These are phyloP conservation scores for Tridacna crocea DNA, from an alignment of 2,888 invertebrate species.

Conservation along the genomic window DNA sequence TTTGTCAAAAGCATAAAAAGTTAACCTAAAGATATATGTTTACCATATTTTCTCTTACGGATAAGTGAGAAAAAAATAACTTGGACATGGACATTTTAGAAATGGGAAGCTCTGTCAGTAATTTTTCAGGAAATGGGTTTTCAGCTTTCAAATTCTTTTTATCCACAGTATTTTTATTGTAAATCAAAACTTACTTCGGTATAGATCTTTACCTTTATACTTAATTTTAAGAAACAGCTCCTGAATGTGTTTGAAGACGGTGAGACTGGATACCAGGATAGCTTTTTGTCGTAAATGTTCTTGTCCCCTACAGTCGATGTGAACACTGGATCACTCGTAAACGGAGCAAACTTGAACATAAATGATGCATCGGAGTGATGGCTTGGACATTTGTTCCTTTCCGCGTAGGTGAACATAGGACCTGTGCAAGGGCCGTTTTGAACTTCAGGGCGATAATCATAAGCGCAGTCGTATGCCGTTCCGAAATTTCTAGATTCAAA, in stretches of 20 bases:
- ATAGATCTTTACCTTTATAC: conserved; percentile 28
- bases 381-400: background rate
- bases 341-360: conserved; percentile 43
- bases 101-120: too few species aligned
- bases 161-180: background rate
- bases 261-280: conserved; percentile 49
- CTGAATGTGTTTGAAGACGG: conserved; percentile 25
- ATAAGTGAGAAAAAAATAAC: too few species aligned
- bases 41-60: too few species aligned
- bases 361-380: conserved; percentile 13
- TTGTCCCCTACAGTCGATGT: background rate
- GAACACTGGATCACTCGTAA: conserved; percentile 21
- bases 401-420: conserved; percentile 18
- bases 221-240: conserved; percentile 43
- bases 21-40: too few species aligned
- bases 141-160: background rate
- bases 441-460: background rate
- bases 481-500: conserved; percentile 33
- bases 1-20: too few species aligned
- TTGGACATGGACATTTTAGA: too few species aligned
- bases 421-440: conserved; percentile 20
- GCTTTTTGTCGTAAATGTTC: conserved; percentile 28
- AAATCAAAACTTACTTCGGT: background rate
- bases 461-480: conserved; percentile 6
- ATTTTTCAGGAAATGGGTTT: too few species aligned